Percentiles rank a stretch among this genome's conserved stretches.
These are phyloP conservation scores for Actinia equina DNA, from an alignment of 64 coral and sea anemone species.

Conservation along the genomic window DNA sequence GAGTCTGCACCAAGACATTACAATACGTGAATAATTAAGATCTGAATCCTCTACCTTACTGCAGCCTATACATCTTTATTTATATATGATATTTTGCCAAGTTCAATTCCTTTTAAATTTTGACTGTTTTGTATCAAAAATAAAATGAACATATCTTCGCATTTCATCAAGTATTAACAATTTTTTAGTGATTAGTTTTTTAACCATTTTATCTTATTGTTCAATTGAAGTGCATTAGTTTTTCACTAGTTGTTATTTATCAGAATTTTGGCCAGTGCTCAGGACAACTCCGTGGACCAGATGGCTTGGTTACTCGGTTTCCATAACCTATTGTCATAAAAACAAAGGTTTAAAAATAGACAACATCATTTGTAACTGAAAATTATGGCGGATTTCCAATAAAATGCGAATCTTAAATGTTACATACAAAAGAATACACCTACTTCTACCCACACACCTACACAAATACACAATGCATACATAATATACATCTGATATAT, in stretches of 20 bases:
- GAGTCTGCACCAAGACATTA: background rate
- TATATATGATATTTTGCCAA: background rate
- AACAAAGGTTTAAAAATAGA: background rate
- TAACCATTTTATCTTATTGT: background rate
- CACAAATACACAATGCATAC: no score
- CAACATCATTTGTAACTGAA: background rate
- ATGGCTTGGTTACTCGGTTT: slow-evolving; percentile 2
- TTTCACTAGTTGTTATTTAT: background rate
- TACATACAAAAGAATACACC: no score
- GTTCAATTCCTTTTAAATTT: background rate
- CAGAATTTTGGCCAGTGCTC: slow-evolving; percentile 26
- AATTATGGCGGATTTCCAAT: background rate
- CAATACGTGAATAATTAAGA: background rate
- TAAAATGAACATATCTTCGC: background rate
- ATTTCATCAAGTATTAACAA: background rate
- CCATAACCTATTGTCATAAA: slow-evolving; percentile 23
- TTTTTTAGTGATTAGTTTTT: background rate
- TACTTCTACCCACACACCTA: no score
- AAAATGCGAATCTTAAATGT: no score
- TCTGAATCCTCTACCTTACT: background rate
- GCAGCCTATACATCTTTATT: background rate
- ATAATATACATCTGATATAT: background rate
- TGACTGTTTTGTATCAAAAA: background rate
- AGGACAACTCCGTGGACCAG: slow-evolving; percentile 30
- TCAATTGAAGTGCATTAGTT: background rate